Conservation (phyloP, 2,113 vertebrate species). For the Pteronura brasiliensis region DNA sequence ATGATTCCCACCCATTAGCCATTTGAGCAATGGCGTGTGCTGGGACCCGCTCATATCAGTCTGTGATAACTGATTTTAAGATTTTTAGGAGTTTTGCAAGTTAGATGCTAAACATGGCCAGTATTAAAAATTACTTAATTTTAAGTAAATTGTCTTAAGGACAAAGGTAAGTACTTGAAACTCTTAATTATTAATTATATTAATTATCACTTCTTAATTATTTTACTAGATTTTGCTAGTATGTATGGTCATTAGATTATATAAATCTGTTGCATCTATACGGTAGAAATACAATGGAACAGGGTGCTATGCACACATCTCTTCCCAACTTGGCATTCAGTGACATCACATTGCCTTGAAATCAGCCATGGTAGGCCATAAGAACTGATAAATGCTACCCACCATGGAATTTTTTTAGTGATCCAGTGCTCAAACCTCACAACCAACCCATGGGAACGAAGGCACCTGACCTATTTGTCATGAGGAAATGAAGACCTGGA, state of each 20-base stretch:
- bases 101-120: background rate
- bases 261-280: background rate
- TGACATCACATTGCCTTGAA: background rate
- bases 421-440: background rate
- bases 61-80: background rate
- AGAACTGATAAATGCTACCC: background rate
- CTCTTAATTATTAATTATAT: too few species aligned
- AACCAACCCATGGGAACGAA: background rate
- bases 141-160: background rate
- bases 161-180: background rate
- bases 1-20: too few species aligned
- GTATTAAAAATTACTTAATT: background rate
- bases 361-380: too few species aligned
- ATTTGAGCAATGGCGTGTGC: rapidly evolving
- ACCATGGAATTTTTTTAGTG: background rate
- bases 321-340: background rate
- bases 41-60: background rate
- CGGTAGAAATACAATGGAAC: background rate
- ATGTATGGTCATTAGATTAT: background rate
- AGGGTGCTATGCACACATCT: rapidly evolving
- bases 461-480: too few species aligned
- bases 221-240: background rate
- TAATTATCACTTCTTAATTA: background rate
- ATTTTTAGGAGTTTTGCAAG: background rate
- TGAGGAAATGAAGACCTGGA: background rate